A percentile compares a stretch with the other conserved stretches of the same genome.
Evolutionary conservation across 2,797 vertebrate genomes (phyloP).

Genomic region (Gallinago stenura): DNA sequence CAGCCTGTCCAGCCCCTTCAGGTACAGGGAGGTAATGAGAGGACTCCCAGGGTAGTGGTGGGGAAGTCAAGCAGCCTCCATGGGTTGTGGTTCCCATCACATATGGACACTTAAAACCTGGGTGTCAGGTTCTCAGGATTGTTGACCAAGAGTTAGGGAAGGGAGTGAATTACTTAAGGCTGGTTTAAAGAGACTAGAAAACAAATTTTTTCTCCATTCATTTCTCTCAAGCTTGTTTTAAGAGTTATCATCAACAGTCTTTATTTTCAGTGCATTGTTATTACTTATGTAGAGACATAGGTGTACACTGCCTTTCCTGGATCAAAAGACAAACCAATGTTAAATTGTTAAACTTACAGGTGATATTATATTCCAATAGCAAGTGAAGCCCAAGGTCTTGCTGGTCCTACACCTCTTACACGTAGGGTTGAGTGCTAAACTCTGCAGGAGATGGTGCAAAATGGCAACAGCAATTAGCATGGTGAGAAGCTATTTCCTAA

Average conservation of each 20-base stretch:
- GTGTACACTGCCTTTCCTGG: neutral
- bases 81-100: neutral
- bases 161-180: neutral
- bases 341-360: neutral
- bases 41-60: neutral
- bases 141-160: neutral
- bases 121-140: neutral
- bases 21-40: neutral
- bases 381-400: neutral
- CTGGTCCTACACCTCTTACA: neutral
- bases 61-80: neutral
- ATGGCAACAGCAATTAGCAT: neutral
- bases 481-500: neutral
- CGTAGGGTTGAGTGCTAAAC: neutral
- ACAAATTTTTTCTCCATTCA: neutral
- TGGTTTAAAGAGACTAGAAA: neutral
- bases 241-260: neutral
- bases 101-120: neutral
- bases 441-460: neutral
- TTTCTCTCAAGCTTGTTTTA: constrained; percentile 40
- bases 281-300: neutral
- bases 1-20: fast-evolving
- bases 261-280: constrained; percentile 21
- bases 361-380: neutral
- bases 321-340: neutral